These are phyloP conservation scores for Argyra leucocephala DNA, from an alignment of 2,888 invertebrate species.

Conservation along the genomic window DNA sequence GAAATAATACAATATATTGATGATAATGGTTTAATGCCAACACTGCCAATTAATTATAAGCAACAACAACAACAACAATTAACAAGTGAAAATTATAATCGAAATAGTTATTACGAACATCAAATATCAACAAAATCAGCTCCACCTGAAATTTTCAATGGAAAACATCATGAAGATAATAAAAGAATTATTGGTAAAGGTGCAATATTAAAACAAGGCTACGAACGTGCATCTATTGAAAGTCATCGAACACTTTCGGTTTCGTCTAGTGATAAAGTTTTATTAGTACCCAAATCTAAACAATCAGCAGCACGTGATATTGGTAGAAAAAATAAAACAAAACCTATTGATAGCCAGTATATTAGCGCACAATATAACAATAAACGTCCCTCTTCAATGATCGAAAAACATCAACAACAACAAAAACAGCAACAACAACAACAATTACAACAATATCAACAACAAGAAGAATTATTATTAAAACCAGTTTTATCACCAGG, in stretches of 20 bases:
- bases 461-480: slow-evolving; percentile 19
- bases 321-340: slow-evolving; percentile 1
- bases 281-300: slow-evolving; percentile 15
- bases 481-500: slow-evolving; percentile 13
- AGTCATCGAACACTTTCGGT: slow-evolving; percentile 39
- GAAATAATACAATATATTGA: slow-evolving; percentile 19
- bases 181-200: slow-evolving; percentile 15
- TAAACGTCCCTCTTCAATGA: slow-evolving; percentile 25
- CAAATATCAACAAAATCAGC: slow-evolving; percentile 27
- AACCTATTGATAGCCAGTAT: slow-evolving; percentile 13
- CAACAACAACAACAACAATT: slow-evolving; percentile 14
- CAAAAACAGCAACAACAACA: too few relatives aligned
- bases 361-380: slow-evolving; percentile 22
- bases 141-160: slow-evolving; percentile 11
- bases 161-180: not conserved
- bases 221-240: slow-evolving; percentile 33
- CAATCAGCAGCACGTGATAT: slow-evolving; percentile 17
- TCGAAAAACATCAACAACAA: slow-evolving; percentile 25
- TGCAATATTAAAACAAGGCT: slow-evolving; percentile 23
- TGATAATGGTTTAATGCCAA: slow-evolving; percentile 7
- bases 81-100: slow-evolving; percentile 27
- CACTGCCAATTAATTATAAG: slow-evolving; percentile 13
- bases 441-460: slow-evolving; percentile 31
- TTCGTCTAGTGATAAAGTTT: slow-evolving; percentile 31
- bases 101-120: not conserved